Percentiles rank a stretch among this genome's conserved stretches.
These are phyloP conservation scores for Petrocephalus schoutedeni DNA, from an alignment of 2,797 vertebrate species.

Conservation along the genomic window DNA sequence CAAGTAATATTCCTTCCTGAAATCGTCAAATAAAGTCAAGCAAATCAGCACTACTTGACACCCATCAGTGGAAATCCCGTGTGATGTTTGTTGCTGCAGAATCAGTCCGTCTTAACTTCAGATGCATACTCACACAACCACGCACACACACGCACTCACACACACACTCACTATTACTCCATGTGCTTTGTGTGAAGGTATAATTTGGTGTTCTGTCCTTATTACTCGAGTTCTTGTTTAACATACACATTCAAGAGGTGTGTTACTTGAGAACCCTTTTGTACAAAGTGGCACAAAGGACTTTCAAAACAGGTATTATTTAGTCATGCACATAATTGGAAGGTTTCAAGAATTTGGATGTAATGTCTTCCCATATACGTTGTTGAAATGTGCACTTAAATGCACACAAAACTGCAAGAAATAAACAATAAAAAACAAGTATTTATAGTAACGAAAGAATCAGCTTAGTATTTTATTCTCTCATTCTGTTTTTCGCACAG, in stretches of 20 bases:
- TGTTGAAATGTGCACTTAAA: constrained; percentile 12
- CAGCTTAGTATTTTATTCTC: not conserved
- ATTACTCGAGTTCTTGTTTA: constrained; percentile 10
- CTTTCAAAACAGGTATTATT: constrained; percentile 12
- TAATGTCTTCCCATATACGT: constrained; percentile 1
- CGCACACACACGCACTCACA: not conserved
- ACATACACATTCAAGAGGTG: constrained; percentile 11
- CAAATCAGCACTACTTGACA: not conserved
- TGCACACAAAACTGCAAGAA: not conserved
- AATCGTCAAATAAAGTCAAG: not conserved
- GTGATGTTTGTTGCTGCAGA: not conserved
- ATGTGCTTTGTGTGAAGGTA: not conserved
- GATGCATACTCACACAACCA: not conserved
- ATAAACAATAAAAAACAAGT: not conserved
- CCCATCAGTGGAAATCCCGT: not conserved
- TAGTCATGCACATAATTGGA: constrained; percentile 8
- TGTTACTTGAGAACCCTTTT: constrained; percentile 19
- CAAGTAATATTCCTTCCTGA: not conserved
- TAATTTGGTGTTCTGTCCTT: constrained; percentile 15
- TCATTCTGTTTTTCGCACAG: not conserved
- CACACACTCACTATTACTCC: not conserved
- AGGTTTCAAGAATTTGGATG: constrained; percentile 6
- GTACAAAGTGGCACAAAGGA: constrained; percentile 11
- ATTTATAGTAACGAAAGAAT: not conserved
- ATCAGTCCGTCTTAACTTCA: not conserved